These are phyloP conservation scores for Opisthocomus hoazin DNA, from an alignment of 2,113 vertebrate species.

Conservation along the genomic window DNA sequence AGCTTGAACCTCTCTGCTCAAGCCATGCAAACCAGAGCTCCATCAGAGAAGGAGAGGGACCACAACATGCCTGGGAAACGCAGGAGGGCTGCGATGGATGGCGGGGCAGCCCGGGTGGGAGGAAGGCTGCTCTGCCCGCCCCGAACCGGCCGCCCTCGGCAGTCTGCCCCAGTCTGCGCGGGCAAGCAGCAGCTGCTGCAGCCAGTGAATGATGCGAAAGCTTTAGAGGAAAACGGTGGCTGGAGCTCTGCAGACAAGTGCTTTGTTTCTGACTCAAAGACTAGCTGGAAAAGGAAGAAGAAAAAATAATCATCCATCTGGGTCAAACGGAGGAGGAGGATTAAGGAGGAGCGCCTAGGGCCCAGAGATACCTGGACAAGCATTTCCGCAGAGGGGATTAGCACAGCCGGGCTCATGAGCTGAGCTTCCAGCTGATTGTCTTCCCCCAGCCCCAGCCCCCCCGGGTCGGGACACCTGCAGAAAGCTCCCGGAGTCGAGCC, in stretches of 20 bases:
- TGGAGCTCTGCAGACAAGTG: not conserved
- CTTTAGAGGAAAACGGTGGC: not conserved
- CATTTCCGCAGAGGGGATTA: not conserved
- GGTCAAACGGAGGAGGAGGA: not conserved
- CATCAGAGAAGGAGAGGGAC: not conserved
- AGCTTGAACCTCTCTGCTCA: not conserved
- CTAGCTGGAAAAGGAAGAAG: not conserved
- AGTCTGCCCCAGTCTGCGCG: not conserved
- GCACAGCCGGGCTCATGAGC: not conserved
- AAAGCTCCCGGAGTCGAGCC: not conserved
- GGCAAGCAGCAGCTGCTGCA: not conserved
- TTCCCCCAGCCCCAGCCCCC: not conserved
- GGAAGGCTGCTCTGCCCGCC: not conserved
- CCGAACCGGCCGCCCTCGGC: rapidly evolving
- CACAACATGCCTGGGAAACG: not conserved
- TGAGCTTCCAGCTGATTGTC: not conserved
- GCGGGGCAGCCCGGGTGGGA: rapidly evolving
- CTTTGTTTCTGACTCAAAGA: not conserved
- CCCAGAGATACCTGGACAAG: not conserved
- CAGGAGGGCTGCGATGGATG: not conserved
- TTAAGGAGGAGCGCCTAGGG: not conserved
- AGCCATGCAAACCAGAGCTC: not conserved
- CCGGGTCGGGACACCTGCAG: not conserved
- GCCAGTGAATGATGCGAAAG: not conserved
- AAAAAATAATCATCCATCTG: not conserved